A percentile compares a stretch with the other conserved stretches of the same genome.
These are phyloP conservation scores for Brachymystax lenok DNA, from an alignment of 2,797 vertebrate genomes.

Conservation along the genomic window DNA sequence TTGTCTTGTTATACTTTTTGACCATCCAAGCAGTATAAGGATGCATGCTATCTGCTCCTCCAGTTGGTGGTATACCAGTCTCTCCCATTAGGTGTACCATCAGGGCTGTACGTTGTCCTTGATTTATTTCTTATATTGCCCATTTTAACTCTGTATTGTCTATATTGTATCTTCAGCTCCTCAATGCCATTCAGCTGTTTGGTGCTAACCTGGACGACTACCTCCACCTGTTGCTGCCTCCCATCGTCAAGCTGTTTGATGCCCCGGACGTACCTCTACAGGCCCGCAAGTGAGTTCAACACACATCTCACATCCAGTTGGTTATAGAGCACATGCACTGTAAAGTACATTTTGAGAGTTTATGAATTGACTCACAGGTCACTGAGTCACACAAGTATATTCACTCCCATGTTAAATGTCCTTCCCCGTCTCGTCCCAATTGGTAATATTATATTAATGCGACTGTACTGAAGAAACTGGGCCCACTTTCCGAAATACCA, in stretches of 20 bases:
- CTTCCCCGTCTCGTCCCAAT: slow-evolving; percentile 4
- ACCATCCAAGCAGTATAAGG: background rate
- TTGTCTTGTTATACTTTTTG: background rate
- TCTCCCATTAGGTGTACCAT: background rate
- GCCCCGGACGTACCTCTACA: slow-evolving; percentile 88
- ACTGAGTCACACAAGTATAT: background rate
- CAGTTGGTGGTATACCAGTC: background rate
- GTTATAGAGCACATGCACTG: background rate
- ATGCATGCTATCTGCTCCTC: background rate
- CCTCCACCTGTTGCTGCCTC: slow-evolving; percentile 93
- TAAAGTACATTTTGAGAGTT: background rate
- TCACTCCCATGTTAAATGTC: background rate
- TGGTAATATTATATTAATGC: background rate
- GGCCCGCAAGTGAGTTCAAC: slow-evolving; percentile 88
- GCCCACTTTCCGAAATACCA: background rate
- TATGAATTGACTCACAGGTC: background rate
- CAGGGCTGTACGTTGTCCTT: background rate
- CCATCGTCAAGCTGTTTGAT: slow-evolving; percentile 97
- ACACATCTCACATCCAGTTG: background rate
- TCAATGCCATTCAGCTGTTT: slow-evolving; percentile 96
- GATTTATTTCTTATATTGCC: background rate
- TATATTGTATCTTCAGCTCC: slow-evolving; percentile 71
- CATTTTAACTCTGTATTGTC: background rate
- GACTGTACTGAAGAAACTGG: slow-evolving; percentile 2
- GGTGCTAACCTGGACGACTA: slow-evolving; percentile 98